Evolutionary conservation across 2,113 vertebrate genomes (phyloP).

Genomic region (Platysteira castanea): DNA sequence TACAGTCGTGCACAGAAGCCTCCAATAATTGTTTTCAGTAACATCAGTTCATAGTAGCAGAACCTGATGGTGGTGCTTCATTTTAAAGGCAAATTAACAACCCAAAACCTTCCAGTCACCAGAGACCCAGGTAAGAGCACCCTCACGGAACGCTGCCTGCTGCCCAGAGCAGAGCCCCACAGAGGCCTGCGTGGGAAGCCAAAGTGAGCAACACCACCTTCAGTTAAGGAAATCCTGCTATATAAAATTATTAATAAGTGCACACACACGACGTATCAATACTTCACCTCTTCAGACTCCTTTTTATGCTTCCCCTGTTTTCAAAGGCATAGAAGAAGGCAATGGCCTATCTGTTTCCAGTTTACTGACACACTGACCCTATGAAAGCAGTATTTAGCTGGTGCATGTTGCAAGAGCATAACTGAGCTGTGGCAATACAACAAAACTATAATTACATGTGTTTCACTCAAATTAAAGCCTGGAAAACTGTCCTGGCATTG

Average conservation of each 20-base stretch:
- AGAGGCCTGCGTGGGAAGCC: rapidly evolving
- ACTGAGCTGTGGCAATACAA: not conserved
- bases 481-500: not conserved
- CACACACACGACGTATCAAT: not conserved
- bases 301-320: not conserved
- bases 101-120: not conserved
- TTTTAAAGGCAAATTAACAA: not conserved
- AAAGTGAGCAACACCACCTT: rapidly evolving
- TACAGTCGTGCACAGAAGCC: not conserved
- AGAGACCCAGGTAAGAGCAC: not conserved
- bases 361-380: not conserved
- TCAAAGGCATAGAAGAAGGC: not conserved
- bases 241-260: not conserved
- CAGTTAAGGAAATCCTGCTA: not conserved
- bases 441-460: not conserved
- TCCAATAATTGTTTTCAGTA: not conserved
- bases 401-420: not conserved
- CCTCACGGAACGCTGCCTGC: not conserved
- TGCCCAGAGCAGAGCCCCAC: not conserved
- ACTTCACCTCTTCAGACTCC: not conserved
- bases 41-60: not conserved
- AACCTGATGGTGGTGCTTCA: not conserved
- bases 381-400: not conserved
- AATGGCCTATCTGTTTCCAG: not conserved
- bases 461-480: not conserved